Percentiles rank a stretch among this genome's conserved stretches.
These are phyloP conservation scores for Dinomys branickii DNA, from an alignment of 2,113 vertebrate species.

Conservation along the genomic window DNA sequence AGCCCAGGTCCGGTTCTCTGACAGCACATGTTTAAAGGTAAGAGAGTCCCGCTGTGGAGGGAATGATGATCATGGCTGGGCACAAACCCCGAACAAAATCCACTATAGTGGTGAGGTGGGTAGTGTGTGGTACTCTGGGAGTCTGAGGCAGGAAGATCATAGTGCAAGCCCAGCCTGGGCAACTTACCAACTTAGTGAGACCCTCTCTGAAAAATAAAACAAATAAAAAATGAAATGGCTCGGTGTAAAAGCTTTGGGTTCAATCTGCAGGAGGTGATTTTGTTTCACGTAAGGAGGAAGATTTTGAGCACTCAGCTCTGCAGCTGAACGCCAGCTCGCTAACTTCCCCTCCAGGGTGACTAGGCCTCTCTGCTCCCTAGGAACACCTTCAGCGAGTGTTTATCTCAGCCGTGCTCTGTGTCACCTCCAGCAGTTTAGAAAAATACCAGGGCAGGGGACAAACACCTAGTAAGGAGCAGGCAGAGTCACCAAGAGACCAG, in stretches of 20 bases:
- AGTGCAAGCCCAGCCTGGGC: not conserved
- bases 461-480: not conserved
- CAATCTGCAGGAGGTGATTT: not conserved
- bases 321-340: too few relatives aligned
- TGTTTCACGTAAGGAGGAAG: not conserved
- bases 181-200: not conserved
- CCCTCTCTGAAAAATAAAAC: not conserved
- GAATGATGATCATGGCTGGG: not conserved
- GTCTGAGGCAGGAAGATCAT: not conserved
- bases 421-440: not conserved
- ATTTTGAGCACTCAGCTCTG: not conserved
- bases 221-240: not conserved
- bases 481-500: not conserved
- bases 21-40: not conserved
- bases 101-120: not conserved
- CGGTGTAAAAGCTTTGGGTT: not conserved
- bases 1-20: not conserved
- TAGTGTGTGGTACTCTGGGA: not conserved
- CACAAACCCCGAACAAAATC: not conserved
- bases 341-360: not conserved
- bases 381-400: not conserved
- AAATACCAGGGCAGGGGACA: not conserved
- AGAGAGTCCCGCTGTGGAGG: not conserved
- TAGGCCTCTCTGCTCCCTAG: not conserved
- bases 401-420: fast-evolving